Base-by-base conservation (phyloP, 2,888 invertebrate species). In the Tenthredo scrophulariae region DNA sequence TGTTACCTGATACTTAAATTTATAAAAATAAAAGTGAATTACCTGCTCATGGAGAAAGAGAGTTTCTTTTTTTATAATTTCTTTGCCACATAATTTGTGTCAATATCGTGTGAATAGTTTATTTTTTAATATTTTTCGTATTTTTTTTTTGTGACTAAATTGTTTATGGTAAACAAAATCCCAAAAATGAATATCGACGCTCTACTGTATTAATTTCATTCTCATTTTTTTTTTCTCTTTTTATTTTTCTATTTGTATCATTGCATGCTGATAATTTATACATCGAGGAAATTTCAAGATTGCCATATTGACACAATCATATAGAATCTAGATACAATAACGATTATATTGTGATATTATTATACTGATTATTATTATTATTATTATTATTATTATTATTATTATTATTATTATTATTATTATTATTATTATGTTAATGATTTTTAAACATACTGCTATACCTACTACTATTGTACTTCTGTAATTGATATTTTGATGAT, bases 291-390 rank as follows among this genome's bases (percentile, higher is more conserved):
- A 82, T 86, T 87, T 87, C 86, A 84, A 88, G 77, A 88, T 87
- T 80, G 82, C 85, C 80, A 85, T 85, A 82, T 84, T 46, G 43
- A 83, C 83, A 65, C 18, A 83, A 84, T 86, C 74, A 79, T 79
- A 86, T 67, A 74, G 85, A 86, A 86, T 84, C 87, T 84, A 85
- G 85, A 83, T 87, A 85, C 86, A 87, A 85, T 87, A 86, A 84
- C 85, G 86, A 89, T 90, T 90, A 90, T 88, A 89, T 90, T 91
- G 91, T 91, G 91, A 91, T 91, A 91, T 87, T 86, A 87, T 88
- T 88, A 84, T 87, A 88, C 85, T 87, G 22, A 88, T 85, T 84
- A 58, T 74, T 70, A 86, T 86, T 86, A 87, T 89, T 54, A 54
- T 87, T n/a, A n/a, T n/a, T n/a, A n/a, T n/a, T n/a, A n/a, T n/a